These are phyloP conservation scores for Perca flavescens DNA, from an alignment of 2,113 vertebrate species.

Conservation along the genomic window DNA sequence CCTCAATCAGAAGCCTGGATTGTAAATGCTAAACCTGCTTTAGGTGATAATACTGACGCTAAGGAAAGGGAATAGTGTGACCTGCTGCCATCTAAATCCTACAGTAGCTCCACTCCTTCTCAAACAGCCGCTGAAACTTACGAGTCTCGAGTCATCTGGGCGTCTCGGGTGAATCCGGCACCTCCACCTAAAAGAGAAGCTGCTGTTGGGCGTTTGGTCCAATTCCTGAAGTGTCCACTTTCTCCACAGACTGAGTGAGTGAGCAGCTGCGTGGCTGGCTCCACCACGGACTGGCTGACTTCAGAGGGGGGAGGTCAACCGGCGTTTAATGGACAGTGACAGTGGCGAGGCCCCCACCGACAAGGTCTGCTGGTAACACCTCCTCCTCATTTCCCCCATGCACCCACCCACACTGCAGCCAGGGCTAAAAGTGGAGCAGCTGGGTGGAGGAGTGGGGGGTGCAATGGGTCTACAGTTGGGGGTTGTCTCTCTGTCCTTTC, in stretches of 20 bases:
- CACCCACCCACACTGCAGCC: slow-evolving; percentile 51
- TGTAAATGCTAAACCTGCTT: slow-evolving; percentile 10
- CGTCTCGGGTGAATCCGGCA: slow-evolving; percentile 36
- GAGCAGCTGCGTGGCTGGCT: slow-evolving; percentile 46
- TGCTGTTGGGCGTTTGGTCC: neutral
- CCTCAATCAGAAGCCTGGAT: neutral
- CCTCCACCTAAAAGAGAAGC: slow-evolving; percentile 41
- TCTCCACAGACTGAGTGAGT: slow-evolving; percentile 25
- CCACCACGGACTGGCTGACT: slow-evolving; percentile 37
- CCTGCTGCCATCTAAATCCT: neutral
- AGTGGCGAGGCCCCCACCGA: slow-evolving; percentile 32
- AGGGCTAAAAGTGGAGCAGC: slow-evolving; percentile 70
- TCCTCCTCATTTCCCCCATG: neutral
- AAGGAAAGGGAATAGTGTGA: neutral
- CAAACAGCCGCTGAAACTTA: slow-evolving; percentile 58
- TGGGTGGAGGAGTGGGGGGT: slow-evolving; percentile 20
- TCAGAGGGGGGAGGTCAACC: slow-evolving; percentile 18
- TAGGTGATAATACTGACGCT: slow-evolving; percentile 1
- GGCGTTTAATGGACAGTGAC: slow-evolving; percentile 57
- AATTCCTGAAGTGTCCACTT: slow-evolving; percentile 45
- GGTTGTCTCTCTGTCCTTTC: slow-evolving; percentile 21
- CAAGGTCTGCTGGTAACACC: slow-evolving; percentile 18
- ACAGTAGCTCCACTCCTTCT: neutral
- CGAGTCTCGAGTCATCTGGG: slow-evolving; percentile 77
- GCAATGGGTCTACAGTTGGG: slow-evolving; percentile 26